These are phyloP conservation scores for Gouania willdenowi DNA, from an alignment of 2,797 vertebrate genomes.

Conservation along the genomic window DNA sequence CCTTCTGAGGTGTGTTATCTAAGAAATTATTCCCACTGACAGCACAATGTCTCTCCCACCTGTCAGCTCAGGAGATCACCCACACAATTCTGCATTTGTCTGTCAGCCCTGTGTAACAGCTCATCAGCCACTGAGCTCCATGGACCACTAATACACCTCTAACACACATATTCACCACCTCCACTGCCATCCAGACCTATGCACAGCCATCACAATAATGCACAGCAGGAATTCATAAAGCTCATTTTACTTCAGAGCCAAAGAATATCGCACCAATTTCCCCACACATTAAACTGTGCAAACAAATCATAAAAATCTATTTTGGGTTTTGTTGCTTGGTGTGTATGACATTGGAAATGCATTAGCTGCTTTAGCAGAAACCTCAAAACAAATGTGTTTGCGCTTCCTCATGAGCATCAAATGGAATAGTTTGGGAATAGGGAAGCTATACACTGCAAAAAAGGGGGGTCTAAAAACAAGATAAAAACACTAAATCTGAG, in stretches of 20 bases:
- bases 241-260: slow-evolving; percentile 44
- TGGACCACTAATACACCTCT: slow-evolving; percentile 25
- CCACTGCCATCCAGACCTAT: slow-evolving; percentile 45
- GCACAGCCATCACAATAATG: slow-evolving; percentile 69
- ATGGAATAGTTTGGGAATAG: slow-evolving; percentile 1
- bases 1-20: slow-evolving; percentile 25
- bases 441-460: too few relatives aligned
- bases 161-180: slow-evolving; percentile 32
- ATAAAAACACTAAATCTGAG: too few relatives aligned
- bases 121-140: slow-evolving; percentile 43
- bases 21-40: slow-evolving; percentile 37
- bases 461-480: too few relatives aligned
- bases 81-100: slow-evolving; percentile 57
- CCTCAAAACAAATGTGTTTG: slow-evolving; percentile 3
- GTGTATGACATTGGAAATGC: slow-evolving; percentile 21
- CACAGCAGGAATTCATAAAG: slow-evolving; percentile 62
- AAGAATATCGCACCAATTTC: slow-evolving; percentile 39
- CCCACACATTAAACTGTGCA: slow-evolving; percentile 25
- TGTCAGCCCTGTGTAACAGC: slow-evolving; percentile 56
- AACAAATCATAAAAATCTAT: slow-evolving; percentile 44
- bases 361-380: slow-evolving; percentile 23
- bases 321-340: slow-evolving; percentile 33
- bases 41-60: slow-evolving; percentile 32
- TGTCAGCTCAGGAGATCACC: slow-evolving; percentile 56
- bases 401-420: slow-evolving; percentile 6